These are phyloP conservation scores for Taenioides sp. DNA, from an alignment of 2,797 vertebrate species.

Conservation along the genomic window DNA sequence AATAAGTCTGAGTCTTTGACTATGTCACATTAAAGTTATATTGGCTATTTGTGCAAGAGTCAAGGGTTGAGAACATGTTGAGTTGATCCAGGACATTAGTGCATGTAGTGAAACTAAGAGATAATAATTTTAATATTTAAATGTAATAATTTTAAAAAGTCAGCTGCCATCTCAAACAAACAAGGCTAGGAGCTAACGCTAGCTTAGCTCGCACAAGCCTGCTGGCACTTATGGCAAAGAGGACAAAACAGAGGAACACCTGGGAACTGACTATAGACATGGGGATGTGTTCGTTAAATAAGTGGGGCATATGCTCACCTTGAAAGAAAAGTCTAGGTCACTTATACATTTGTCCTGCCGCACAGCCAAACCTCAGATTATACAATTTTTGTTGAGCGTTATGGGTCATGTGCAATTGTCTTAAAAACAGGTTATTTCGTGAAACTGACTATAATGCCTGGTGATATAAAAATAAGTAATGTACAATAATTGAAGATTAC, in stretches of 20 bases:
- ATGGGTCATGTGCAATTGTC: neutral
- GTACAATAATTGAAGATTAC: fast-evolving
- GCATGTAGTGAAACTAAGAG: neutral
- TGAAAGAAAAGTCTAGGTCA: slow-evolving; percentile 71
- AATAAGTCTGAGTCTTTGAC: too few relatives aligned
- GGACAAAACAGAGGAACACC: neutral
- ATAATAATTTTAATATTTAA: too few relatives aligned
- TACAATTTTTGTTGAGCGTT: slow-evolving; percentile 38
- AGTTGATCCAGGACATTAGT: neutral
- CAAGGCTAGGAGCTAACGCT: slow-evolving; percentile 53
- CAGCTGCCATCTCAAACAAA: slow-evolving; percentile 30
- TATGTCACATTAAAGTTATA: neutral
- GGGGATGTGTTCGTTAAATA: neutral
- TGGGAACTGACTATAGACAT: neutral
- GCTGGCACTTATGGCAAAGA: neutral
- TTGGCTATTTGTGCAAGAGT: neutral
- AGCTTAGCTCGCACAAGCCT: slow-evolving; percentile 18
- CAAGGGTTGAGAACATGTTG: neutral
- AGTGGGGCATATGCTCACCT: slow-evolving; percentile 64
- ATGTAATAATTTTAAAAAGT: too few relatives aligned
- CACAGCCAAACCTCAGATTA: slow-evolving; percentile 39
- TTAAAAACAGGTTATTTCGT: neutral
- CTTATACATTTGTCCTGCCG: slow-evolving; percentile 62
- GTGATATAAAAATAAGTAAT: fast-evolving
- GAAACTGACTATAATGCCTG: fast-evolving